These are phyloP conservation scores for Mesopsocus fuscifrons DNA, from an alignment of 2,888 invertebrate species.

Conservation along the genomic window DNA sequence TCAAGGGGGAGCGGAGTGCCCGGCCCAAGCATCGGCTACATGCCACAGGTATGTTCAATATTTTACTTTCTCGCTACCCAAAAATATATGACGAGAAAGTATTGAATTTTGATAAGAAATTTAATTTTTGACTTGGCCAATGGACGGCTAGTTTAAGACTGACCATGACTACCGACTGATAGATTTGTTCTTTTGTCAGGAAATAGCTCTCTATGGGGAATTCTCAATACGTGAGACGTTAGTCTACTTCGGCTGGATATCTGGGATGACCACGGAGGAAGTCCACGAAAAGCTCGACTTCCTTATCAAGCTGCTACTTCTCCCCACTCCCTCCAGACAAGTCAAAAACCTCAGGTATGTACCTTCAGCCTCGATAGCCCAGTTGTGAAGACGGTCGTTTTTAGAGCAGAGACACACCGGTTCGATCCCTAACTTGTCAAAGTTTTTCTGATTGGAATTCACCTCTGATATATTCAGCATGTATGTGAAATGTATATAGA, in stretches of 20 bases:
- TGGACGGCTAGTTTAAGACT: too few relatives aligned
- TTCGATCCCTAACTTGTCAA: too few relatives aligned
- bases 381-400: too few relatives aligned
- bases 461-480: too few relatives aligned
- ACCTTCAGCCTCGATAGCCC: too few relatives aligned
- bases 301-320: slow-evolving; percentile 39
- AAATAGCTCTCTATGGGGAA: slow-evolving; percentile 53
- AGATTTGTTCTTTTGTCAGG: slow-evolving; percentile 30
- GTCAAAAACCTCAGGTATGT: slow-evolving; percentile 41
- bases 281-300: slow-evolving; percentile 54
- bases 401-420: too few relatives aligned
- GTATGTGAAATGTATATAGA: too few relatives aligned
- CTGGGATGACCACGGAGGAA: slow-evolving; percentile 46
- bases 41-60: slow-evolving; percentile 51
- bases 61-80: slow-evolving; percentile 5
- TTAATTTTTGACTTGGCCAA: too few relatives aligned
- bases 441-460: too few relatives aligned
- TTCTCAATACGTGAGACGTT: slow-evolving; percentile 65
- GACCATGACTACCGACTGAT: too few relatives aligned
- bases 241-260: slow-evolving; percentile 67
- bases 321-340: slow-evolving; percentile 35
- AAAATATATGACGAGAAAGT: too few relatives aligned
- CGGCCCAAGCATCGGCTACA: slow-evolving; percentile 75
- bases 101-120: too few relatives aligned
- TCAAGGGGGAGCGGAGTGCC: slow-evolving; percentile 69